Evolutionary conservation across 2,888 invertebrate genomes (phyloP).

Genomic region (Noctua janthina): DNA sequence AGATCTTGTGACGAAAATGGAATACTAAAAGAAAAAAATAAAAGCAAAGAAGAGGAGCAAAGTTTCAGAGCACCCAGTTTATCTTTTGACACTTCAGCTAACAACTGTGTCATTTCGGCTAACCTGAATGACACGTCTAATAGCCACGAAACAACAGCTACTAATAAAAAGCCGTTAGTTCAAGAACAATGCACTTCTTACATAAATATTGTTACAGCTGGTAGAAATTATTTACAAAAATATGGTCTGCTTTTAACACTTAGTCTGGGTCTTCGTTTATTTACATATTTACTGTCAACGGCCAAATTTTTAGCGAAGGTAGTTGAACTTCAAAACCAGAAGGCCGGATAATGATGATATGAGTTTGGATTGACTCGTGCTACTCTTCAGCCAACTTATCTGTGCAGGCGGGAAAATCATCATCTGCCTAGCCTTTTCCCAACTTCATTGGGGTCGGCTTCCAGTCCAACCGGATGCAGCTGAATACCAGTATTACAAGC

Average conservation of each 20-base stretch:
- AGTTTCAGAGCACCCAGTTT: neutral
- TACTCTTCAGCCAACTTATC: too few relatives aligned
- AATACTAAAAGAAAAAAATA: neutral
- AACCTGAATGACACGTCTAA: slow-evolving; percentile 40
- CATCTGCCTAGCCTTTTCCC: too few relatives aligned
- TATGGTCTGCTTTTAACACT: slow-evolving; percentile 19
- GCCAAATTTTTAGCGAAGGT: neutral
- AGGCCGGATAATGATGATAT: neutral
- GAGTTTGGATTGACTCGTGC: too few relatives aligned
- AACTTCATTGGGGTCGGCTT: too few relatives aligned
- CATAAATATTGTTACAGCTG: slow-evolving; percentile 61
- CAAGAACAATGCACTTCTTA: slow-evolving; percentile 48
- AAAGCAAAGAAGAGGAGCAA: neutral
- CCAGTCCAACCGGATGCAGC: too few relatives aligned
- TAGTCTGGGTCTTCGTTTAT: slow-evolving; percentile 17
- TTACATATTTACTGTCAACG: slow-evolving; percentile 21
- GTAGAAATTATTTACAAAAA: slow-evolving; percentile 37
- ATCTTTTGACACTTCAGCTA: slow-evolving; percentile 20
- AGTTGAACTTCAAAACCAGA: neutral
- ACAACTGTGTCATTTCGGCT: slow-evolving; percentile 35
- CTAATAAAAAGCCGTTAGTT: slow-evolving; percentile 53
- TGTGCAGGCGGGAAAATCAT: too few relatives aligned
- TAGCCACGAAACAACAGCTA: slow-evolving; percentile 34
- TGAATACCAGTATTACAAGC: too few relatives aligned
- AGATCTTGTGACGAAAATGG: neutral